Evolutionary conservation across 2,113 vertebrate genomes (phyloP).

Genomic region (Podocnemis expansa): DNA sequence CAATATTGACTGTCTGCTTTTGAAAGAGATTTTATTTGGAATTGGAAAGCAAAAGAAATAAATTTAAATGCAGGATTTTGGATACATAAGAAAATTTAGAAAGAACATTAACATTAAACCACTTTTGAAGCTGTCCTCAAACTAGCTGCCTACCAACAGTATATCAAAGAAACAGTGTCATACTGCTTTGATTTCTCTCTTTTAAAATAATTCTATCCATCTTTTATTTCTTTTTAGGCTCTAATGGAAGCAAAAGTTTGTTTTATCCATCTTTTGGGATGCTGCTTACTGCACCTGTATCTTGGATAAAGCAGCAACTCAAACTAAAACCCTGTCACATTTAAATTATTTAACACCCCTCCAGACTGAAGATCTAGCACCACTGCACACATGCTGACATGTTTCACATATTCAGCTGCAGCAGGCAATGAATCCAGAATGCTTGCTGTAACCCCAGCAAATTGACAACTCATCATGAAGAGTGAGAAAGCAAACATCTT

Average conservation of each 20-base stretch:
- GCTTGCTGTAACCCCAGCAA: neutral
- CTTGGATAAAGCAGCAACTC: neutral
- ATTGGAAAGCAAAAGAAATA: no score
- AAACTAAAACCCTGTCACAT: neutral
- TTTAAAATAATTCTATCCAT: neutral
- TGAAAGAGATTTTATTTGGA: neutral
- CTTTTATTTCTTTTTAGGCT: neutral
- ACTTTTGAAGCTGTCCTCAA: neutral
- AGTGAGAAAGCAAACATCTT: neutral
- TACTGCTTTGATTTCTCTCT: neutral
- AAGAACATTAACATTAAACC: conserved; percentile 16
- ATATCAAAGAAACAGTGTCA: neutral
- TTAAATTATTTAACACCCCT: conserved; percentile 19
- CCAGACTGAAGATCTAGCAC: neutral
- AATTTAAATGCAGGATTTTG: neutral
- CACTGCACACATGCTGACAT: conserved; percentile 29
- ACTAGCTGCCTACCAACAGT: neutral
- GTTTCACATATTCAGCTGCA: conserved; percentile 4
- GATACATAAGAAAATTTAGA: neutral
- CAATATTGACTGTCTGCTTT: neutral
- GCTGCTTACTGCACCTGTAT: neutral
- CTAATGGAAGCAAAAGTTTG: neutral
- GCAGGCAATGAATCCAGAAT: neutral
- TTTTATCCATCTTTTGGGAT: neutral
- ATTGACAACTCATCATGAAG: neutral